Evolutionary conservation across 2,888 invertebrate species (phyloP), one percentile per base, ranked within the genome.

Genomic region (Erebia aethiops): DNA sequence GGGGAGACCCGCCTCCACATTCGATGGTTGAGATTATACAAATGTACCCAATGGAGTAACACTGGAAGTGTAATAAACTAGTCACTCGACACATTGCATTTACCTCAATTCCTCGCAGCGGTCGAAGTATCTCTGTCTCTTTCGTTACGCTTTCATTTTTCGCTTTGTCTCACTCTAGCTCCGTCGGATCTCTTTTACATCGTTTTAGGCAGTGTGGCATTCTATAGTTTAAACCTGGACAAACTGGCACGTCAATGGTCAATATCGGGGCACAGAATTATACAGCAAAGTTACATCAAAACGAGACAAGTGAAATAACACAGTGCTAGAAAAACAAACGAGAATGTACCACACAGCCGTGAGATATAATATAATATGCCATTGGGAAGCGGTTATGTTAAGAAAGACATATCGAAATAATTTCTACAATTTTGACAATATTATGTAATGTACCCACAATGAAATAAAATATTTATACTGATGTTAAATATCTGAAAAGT

Each of bases 191-290:
- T 83, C 86, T 83, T 84, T 85, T 86, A 87, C 81, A 82, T 84
- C 86, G 82, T 85, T 86, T 84, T 86, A 88, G 90, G 91, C 91
- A 87, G 91, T 92, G 91, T 92, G 92, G 91, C 87, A 84, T 87
- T 87, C 81, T 89, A 87, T 78, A 87, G 82, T 85, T 87, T 84
- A 79, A 79, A 92, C 92, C 92, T 92, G 92, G 87, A 92, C 92
- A 92, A 83, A 92, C 89, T 88, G 87, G 87, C 89, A 90, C 86
- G 84, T 84, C 84, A 85, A 76, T 77, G 79, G 86, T 87, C 80
- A 88, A 84, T 85, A 89, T 89, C 52, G 57, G 83, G 86, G 79
- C 86, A 88, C 83, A 85, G 78, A 80, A 82, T 71, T 72, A 71
- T 73, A 74, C 73, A 70, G 71, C 72, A 70, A 74, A 61, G 71